Evolutionary conservation across 2,888 invertebrate genomes (phyloP), one percentile per base, ranked within the genome.

Genomic region (Dermolepida albohirtum): DNA sequence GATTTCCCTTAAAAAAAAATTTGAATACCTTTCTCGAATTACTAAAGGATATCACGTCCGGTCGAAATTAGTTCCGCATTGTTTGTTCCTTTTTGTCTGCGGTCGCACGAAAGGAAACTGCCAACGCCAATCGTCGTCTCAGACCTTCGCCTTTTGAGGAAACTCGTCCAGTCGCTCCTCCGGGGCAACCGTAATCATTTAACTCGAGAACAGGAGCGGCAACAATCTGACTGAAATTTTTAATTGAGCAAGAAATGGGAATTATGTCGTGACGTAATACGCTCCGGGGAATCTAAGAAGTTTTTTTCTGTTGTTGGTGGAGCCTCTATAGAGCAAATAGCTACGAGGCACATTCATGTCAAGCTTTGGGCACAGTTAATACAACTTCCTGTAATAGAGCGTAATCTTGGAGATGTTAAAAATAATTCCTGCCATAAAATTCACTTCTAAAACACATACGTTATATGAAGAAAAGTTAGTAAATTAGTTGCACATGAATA

Each of bases 161-260:
- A 62, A 62, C 16, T 62, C 34, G 29, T 22, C 47, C 59, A 11
- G 34, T 49, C 22, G 47, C 47, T 47, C 59, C 59, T 62, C 10
- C n/a, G 22, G 47, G 59, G 47, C 47, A 62, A 62, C 34, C 34
- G 47, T 62, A 62, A 49, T 59, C 59, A 44, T 59, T 29, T 59
- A 59, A 47, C 59, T 59, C 44, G 29, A 34, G 29, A 59, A 59
- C 44, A 27, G 17, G 29, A 47, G 29, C 7, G 14, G 59, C n/a
- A 62, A 62, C 47, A 62, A 14, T 49, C 59, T 62, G 49, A 62
- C 59, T 49, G 59, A 62, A 62, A 62, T 62, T 47, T 62, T 62
- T 62, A 62, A 62, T 62, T 47, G 59, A 47, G 47, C 47, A 62
- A 62, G 59, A 49, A 62, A 47, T 11, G 47, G 47, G 34, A 62